Base-by-base conservation (phyloP, 2,113 vertebrate species). In the Amazona guildingii region DNA sequence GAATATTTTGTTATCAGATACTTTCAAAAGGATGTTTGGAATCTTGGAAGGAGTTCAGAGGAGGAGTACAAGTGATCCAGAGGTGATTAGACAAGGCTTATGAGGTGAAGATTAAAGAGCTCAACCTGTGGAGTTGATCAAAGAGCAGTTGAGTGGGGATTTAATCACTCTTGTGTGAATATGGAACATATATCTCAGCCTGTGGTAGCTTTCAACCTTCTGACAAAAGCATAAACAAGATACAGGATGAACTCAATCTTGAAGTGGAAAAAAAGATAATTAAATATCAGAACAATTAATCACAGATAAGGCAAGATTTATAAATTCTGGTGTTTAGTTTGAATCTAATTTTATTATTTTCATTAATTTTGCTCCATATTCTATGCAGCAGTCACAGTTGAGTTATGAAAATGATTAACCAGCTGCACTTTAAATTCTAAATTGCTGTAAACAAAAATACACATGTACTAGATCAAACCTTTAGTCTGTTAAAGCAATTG, bases 81-180 rank as follows among this genome's bases (percentile, higher is more conserved):
- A 78, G 43, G 7, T 64, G 46, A 48, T 83, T 82, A 68, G 59
- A 77, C 46, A 82, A 94, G 68, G 64, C 55, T 88, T 90, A 75
- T 25, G 75, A 88, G 80, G 67, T 68, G 63, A 83, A 78, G 61
- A 88, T 91, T 86, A 94, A 93, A 88, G 61, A 88, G 39, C 69
- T 95, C 49, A 82, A 54, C 33, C 51, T 79, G 39, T 78, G 94
- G 21, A 70, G 17, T 51, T 74, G 76, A 93, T 83, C 79, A 92
- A 90, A 92, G 86, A 75, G 51, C n/a, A 28, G 13, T 33, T 81
- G 79, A 69, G 21, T 24, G 8, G 17, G 31, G 4, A 17, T 31
- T 86, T 83, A 88, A 80, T 90, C 8, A 19, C 31, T 48, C n/a
- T 74, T 77, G 46, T 20, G 9, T 52, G 49, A 28, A 23, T 57